Evolutionary conservation across 2,888 invertebrate genomes (phyloP).

Genomic region (Leucozona laternaria): DNA sequence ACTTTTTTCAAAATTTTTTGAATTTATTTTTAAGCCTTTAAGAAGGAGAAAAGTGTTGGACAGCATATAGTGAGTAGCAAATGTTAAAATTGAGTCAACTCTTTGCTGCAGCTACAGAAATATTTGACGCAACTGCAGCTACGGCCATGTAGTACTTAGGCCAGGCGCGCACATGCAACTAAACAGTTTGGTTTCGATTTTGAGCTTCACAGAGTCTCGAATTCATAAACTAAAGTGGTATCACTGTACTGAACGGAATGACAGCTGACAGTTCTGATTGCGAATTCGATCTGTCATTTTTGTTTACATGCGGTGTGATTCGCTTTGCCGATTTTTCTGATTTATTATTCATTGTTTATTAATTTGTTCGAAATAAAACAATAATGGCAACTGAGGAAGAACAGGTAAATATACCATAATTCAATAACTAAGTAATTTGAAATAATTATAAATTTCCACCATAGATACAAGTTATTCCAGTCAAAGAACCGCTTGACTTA

Average conservation of each 20-base stretch:
- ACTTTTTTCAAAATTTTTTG: too few relatives aligned
- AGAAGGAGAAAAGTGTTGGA: too few relatives aligned
- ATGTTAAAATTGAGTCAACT: too few relatives aligned
- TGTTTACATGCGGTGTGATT: conserved; percentile 31
- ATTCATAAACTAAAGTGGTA: neutral
- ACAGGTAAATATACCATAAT: conserved; percentile 78
- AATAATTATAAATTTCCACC: neutral
- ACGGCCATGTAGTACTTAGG: too few relatives aligned
- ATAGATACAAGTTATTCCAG: conserved; percentile 93
- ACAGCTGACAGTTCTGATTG: conserved; percentile 31
- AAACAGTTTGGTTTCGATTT: too few relatives aligned
- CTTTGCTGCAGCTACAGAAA: too few relatives aligned
- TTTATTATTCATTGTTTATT: neutral
- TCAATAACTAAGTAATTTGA: neutral
- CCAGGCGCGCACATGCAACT: too few relatives aligned
- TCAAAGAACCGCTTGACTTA: conserved; percentile 99
- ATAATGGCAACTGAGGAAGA: conserved; percentile 82
- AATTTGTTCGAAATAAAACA: neutral
- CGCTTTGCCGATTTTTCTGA: neutral
- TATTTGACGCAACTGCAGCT: too few relatives aligned
- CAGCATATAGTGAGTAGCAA: too few relatives aligned
- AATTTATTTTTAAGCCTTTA: too few relatives aligned
- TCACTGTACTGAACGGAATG: conserved; percentile 1
- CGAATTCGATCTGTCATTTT: neutral
- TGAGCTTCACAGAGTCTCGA: too few relatives aligned